phyloP scores from a whole-genome alignment of 2,797 vertebrate species.

The Pterois miles region DNA sequence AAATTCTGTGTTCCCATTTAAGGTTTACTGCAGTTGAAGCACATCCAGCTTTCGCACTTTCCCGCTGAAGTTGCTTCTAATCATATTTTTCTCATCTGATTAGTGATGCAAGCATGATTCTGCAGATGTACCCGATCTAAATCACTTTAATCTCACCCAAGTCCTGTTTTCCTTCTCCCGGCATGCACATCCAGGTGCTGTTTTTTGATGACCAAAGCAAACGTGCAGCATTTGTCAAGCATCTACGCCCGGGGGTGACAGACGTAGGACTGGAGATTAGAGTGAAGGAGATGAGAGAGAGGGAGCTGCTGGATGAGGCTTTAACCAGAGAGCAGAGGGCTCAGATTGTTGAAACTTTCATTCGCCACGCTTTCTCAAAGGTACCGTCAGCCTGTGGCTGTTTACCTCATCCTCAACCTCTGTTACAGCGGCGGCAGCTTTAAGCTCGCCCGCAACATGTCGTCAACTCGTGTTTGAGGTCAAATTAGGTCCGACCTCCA shows the following conservation, averaged over 20 bases:
- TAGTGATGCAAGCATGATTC: constrained; percentile 31
- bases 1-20: constrained; percentile 1
- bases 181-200: constrained; percentile 85
- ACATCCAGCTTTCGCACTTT: not conserved
- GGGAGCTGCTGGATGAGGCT: constrained; percentile 86
- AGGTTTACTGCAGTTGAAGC: not conserved
- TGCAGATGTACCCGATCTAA: constrained; percentile 25
- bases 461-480: constrained; percentile 64
- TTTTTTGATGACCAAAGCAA: constrained; percentile 87
- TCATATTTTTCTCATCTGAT: not conserved
- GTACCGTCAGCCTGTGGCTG: constrained; percentile 71
- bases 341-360: constrained; percentile 93
- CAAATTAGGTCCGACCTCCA: constrained; percentile 39
- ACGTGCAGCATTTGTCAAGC: constrained; percentile 80
- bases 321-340: constrained; percentile 90
- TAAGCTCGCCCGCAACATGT: constrained; percentile 43
- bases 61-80: not conserved
- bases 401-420: constrained; percentile 49
- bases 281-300: constrained; percentile 83
- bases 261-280: constrained; percentile 62
- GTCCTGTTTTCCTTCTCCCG: not conserved
- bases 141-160: constrained; percentile 27
- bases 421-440: constrained; percentile 25
- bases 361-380: constrained; percentile 93
- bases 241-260: constrained; percentile 72